Conservation (phyloP, 2,113 vertebrate species). For the Coturnix japonica region DNA sequence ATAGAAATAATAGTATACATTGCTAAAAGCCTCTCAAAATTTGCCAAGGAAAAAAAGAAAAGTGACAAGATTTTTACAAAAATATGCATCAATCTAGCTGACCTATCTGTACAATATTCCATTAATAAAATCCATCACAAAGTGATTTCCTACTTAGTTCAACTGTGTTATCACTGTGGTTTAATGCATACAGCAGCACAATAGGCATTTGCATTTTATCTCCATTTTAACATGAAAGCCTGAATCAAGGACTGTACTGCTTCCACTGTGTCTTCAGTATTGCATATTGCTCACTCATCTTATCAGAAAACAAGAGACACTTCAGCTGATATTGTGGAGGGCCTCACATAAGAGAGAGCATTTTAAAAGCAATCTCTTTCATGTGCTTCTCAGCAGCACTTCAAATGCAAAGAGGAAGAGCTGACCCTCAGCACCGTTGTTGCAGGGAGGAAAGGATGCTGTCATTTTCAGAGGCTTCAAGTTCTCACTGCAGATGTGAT, state of each 20-base stretch:
- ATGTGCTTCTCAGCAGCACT: not conserved
- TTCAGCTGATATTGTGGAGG: not conserved
- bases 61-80: not conserved
- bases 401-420: not conserved
- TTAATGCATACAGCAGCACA: not conserved
- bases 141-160: not conserved
- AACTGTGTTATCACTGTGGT: not conserved
- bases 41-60: not conserved
- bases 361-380: constrained; percentile 4
- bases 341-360: not conserved
- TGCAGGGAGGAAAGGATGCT: not conserved
- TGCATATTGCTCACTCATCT: not conserved
- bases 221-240: not conserved
- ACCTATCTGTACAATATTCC: not conserved
- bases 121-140: not conserved
- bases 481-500: not conserved
- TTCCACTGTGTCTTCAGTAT: not conserved
- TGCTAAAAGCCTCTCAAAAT: not conserved
- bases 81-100: not conserved
- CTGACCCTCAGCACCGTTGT: not conserved
- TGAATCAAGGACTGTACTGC: not conserved
- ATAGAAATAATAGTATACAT: not conserved
- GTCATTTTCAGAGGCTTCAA: not conserved
- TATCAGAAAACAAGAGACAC: constrained; percentile 1
- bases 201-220: constrained; percentile 11